Percentiles rank a stretch among this genome's conserved stretches.
These are phyloP conservation scores for Crepidodera aurea DNA, from an alignment of 2,888 invertebrate species.

Conservation along the genomic window DNA sequence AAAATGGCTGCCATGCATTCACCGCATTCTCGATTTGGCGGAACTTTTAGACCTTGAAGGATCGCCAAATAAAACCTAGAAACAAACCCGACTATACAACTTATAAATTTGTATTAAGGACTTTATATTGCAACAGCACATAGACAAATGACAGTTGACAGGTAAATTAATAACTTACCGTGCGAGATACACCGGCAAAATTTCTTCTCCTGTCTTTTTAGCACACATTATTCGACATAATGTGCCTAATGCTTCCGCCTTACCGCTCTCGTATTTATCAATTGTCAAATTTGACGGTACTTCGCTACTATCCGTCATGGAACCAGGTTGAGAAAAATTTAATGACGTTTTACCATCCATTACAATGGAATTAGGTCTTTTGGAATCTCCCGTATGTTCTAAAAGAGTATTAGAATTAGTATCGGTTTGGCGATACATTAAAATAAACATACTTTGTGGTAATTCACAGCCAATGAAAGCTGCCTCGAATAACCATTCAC, in stretches of 20 bases:
- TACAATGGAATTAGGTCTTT: constrained; percentile 73
- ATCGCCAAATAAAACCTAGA: constrained; percentile 87
- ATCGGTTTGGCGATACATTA: too few species aligned
- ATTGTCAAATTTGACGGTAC: constrained; percentile 75
- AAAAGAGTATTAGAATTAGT: too few species aligned
- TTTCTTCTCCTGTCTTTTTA: constrained; percentile 93
- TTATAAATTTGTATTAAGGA: neutral
- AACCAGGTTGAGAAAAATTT: constrained; percentile 70
- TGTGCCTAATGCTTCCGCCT: constrained; percentile 94
- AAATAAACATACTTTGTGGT: constrained; percentile 60
- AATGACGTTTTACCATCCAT: constrained; percentile 68
- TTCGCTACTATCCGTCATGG: constrained; percentile 72
- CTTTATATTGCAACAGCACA: too few species aligned
- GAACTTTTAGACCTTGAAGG: constrained; percentile 72
- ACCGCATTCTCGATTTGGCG: constrained; percentile 66
- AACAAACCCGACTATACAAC: too few species aligned
- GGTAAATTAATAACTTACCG: constrained; percentile 50
- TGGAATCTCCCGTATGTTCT: constrained; percentile 63
- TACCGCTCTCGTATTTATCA: constrained; percentile 82
- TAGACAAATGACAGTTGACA: too few species aligned
- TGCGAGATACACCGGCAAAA: constrained; percentile 91
- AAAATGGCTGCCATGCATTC: constrained; percentile 89
- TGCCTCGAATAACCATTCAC: constrained; percentile 96
- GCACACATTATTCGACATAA: constrained; percentile 95
- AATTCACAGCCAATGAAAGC: constrained; percentile 85